Conservation (phyloP, 2,113 vertebrate genomes). For the Python bivittatus region DNA sequence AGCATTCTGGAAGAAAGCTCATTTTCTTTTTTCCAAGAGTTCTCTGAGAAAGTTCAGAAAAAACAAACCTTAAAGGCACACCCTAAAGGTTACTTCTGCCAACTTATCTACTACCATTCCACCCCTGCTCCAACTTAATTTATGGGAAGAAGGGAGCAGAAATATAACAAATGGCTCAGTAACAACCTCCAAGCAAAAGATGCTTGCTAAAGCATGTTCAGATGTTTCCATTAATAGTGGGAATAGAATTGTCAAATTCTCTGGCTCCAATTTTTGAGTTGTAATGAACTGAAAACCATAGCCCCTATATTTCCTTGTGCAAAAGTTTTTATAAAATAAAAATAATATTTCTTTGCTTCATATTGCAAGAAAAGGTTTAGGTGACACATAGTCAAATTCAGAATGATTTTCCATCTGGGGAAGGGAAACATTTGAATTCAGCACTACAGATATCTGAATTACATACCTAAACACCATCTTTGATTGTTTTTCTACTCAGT, state of each 20-base stretch:
- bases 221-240: background rate
- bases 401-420: background rate
- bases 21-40: background rate
- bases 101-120: background rate
- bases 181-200: background rate
- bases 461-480: background rate
- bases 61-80: background rate
- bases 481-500: background rate
- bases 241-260: background rate
- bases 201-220: background rate
- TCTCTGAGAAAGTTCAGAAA: background rate
- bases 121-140: background rate
- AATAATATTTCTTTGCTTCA: background rate
- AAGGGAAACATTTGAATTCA: background rate
- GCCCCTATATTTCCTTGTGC: background rate
- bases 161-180: background rate
- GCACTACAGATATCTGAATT: background rate
- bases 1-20: background rate
- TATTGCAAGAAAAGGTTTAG: background rate
- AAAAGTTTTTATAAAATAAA: background rate
- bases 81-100: background rate
- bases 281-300: background rate
- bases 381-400: background rate
- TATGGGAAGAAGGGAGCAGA: background rate
- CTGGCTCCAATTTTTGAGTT: background rate